These are phyloP conservation scores for Cyclophora albipunctata DNA, from an alignment of 2,888 invertebrate species.

Conservation along the genomic window DNA sequence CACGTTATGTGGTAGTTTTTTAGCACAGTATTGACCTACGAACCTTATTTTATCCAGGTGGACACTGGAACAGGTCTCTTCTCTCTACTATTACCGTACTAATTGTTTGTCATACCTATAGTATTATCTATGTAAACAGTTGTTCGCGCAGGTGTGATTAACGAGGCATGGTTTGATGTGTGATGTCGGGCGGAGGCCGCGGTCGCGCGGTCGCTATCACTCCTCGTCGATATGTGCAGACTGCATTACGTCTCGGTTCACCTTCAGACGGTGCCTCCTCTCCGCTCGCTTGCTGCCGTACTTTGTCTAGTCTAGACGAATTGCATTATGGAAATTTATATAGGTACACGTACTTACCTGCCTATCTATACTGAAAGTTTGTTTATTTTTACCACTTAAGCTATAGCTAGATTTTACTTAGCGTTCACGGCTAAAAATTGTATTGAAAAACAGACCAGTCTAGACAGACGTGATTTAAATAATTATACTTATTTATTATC, in stretches of 20 bases:
- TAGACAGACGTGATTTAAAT: neutral
- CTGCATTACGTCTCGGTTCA: conserved; percentile 47
- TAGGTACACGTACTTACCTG: conserved; percentile 49
- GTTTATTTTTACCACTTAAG: conserved; percentile 16
- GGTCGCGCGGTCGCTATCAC: neutral
- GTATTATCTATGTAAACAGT: neutral
- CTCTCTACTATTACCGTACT: no score
- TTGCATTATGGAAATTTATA: conserved; percentile 69
- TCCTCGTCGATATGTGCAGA: conserved; percentile 25
- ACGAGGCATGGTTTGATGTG: conserved; percentile 9
- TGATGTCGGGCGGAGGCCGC: conserved; percentile 16
- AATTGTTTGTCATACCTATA: no score
- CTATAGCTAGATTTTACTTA: conserved; percentile 8
- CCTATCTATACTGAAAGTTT: conserved; percentile 41
- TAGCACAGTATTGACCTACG: no score
- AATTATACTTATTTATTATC: neutral
- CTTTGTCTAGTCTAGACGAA: conserved; percentile 69
- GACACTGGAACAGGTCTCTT: no score
- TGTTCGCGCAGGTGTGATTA: conserved; percentile 1
- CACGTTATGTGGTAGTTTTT: no score
- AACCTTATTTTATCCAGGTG: no score
- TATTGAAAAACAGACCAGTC: conserved; percentile 1
- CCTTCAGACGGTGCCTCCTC: conserved; percentile 47
- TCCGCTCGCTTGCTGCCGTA: conserved; percentile 43
- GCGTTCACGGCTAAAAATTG: conserved; percentile 2